These are phyloP conservation scores for Limnephilus marmoratus DNA, from an alignment of 2,888 invertebrate genomes.

Conservation along the genomic window DNA sequence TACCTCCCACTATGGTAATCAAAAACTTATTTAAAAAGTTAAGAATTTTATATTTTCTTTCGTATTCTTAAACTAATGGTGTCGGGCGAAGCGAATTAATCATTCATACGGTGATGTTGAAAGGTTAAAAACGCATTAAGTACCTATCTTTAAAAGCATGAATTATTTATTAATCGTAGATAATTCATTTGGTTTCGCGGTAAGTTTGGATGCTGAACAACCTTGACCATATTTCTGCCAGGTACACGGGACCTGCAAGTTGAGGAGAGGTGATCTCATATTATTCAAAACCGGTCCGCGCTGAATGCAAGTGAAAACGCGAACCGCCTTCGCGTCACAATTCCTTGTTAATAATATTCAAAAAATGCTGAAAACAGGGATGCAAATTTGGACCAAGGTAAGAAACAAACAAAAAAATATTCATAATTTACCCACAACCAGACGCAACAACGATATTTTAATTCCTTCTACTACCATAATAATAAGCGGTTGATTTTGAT, in stretches of 20 bases:
- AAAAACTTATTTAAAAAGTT: too few species aligned
- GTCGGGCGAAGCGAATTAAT: too few species aligned
- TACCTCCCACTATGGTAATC: too few species aligned
- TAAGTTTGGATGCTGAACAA: background rate
- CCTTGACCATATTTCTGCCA: conserved; percentile 24
- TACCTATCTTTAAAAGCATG: background rate
- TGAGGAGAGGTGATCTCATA: conserved; percentile 41
- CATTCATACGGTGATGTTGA: too few species aligned
- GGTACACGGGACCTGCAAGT: background rate
- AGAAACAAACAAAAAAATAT: background rate
- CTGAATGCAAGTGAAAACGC: conserved; percentile 53
- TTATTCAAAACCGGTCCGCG: conserved; percentile 46
- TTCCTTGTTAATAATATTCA: conserved; percentile 9
- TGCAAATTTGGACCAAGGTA: background rate
- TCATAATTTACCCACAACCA: too few species aligned
- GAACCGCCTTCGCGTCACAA: conserved; percentile 48
- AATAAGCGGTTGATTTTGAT: too few species aligned
- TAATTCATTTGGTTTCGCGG: background rate
- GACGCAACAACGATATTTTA: too few species aligned
- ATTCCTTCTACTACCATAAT: too few species aligned
- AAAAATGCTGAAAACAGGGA: background rate
- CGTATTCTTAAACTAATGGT: too few species aligned
- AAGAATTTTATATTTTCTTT: too few species aligned
- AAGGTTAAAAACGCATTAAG: background rate
- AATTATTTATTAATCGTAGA: background rate